Evolutionary conservation across 2,113 vertebrate genomes (phyloP), one percentile per base, ranked within the genome.

Genomic region (Mormoops blainvillei): DNA sequence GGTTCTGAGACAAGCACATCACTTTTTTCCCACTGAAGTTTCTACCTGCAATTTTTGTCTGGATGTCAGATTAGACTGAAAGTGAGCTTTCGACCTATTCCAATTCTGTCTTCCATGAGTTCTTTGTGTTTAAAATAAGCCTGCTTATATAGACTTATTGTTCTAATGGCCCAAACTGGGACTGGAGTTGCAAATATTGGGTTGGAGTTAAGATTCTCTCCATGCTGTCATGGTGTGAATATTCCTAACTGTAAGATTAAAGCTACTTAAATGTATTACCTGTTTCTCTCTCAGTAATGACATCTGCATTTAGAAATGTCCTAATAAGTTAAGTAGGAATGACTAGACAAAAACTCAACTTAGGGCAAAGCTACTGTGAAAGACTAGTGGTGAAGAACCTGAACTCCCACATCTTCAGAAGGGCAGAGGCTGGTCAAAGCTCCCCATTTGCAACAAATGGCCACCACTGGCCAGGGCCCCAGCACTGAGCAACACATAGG

Each of bases 271-370:
- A 71, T 71, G 10, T 14, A 58, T 33, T 96, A 84, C 91, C 48
- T 92, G 67, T 48, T 96, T 45, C 54, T 77, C 76, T 77, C 28
- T 65, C 78, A 80, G 86, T 86, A 97, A 91, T 65, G 89, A 80
- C 82, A 93, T 89, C 67, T 45, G 89, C 82, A 95, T 89, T 94
- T 84, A 93, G 89, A 81, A 95, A 94, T 70, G 84, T 91, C 86
- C 88, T 95, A 95, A 83, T 85, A 91, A 70, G 71, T 36, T 3
- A 61, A 26, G 31, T 7, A 15, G 41, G 16, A 18, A 36, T 41
- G 16, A 43, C 48, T 61, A 91, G 63, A 73, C 33, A 77, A 86
- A 95, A 73, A 68, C 15, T 26, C 38, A 74, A 38, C 20, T 61
- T 31, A 54, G 63, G 54, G 28, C 41, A 36, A 56, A 89, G 61